These are phyloP conservation scores for Neostethus bicornis DNA, from an alignment of 2,797 vertebrate species.

Conservation along the genomic window DNA sequence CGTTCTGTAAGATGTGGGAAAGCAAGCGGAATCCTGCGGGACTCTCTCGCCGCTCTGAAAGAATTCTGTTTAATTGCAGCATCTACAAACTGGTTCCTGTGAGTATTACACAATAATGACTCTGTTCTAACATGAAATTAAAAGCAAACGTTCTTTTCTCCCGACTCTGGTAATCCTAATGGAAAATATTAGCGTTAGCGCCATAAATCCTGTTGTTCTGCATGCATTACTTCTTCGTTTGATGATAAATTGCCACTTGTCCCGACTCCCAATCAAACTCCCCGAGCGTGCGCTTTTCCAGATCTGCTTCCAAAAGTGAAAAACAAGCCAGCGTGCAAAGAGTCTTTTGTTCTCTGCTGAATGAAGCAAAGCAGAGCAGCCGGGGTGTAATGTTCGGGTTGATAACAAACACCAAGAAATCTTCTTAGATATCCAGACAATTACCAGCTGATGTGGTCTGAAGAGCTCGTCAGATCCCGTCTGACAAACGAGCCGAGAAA, in stretches of 20 bases:
- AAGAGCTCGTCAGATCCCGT: constrained; percentile 40
- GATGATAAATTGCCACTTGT: constrained; percentile 72
- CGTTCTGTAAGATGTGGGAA: too few species aligned
- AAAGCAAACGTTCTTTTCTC: constrained; percentile 68
- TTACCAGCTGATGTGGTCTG: constrained; percentile 45
- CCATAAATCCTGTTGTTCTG: constrained; percentile 63
- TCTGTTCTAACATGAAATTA: constrained; percentile 78
- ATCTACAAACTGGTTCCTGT: constrained; percentile 78
- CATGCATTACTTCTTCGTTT: constrained; percentile 64
- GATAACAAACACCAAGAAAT: constrained; percentile 64
- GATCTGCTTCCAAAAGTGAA: constrained; percentile 55
- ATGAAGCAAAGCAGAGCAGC: constrained; percentile 57
- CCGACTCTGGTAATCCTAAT: constrained; percentile 68
- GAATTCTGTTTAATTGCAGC: constrained; percentile 82
- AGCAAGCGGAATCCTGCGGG: constrained; percentile 68
- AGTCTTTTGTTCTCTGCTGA: constrained; percentile 56
- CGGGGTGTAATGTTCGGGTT: constrained; percentile 57
- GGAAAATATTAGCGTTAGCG: constrained; percentile 63
- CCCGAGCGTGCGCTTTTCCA: constrained; percentile 52
- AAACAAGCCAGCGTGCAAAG: constrained; percentile 40
- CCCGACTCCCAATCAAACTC: constrained; percentile 69
- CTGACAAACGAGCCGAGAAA: constrained; percentile 42
- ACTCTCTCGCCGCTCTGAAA: constrained; percentile 59
- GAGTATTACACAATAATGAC: constrained; percentile 81
- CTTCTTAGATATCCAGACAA: constrained; percentile 53